phyloP scores from a whole-genome alignment of 92 coral and sea anemone genomes.

The Zoanthus solanderi region DNA sequence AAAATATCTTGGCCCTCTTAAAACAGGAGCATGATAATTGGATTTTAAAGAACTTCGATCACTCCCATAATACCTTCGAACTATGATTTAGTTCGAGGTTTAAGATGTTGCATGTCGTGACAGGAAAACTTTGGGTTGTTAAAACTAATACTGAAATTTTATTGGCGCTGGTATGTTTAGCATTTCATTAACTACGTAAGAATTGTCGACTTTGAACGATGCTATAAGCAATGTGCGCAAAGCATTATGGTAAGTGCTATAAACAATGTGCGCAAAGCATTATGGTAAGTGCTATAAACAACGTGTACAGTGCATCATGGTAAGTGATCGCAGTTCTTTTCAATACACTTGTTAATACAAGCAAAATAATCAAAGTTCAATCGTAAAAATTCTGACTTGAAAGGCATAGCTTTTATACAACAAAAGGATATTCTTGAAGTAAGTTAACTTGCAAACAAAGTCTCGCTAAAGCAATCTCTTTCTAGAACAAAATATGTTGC shows the following conservation, averaged over 20 bases:
- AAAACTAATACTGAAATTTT: not conserved
- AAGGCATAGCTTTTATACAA: constrained; percentile 1
- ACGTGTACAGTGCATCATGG: not conserved
- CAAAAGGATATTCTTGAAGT: constrained; percentile 18
- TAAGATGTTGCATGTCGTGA: not conserved
- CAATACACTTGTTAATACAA: constrained; percentile 17
- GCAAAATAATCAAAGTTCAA: constrained; percentile 6
- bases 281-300: not conserved
- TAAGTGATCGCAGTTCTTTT: not conserved
- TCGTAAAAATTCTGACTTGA: constrained; percentile 21
- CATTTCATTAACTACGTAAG: not conserved
- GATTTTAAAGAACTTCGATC: not conserved
- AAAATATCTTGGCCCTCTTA: not conserved
- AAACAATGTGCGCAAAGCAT: not conserved
- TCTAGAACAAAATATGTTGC: constrained; percentile 33
- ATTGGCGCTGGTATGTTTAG: not conserved
- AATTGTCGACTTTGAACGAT: not conserved
- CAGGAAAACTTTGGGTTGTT: not conserved
- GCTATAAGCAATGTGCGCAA: not conserved
- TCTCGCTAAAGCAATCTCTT: constrained; percentile 29
- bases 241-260: not conserved
- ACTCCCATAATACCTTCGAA: not conserved
- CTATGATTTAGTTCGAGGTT: not conserved
- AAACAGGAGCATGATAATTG: not conserved
- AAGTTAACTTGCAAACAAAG: constrained; percentile 1